Conservation (phyloP, 2,888 invertebrate species). For the Choristoneura rosaceana region DNA sequence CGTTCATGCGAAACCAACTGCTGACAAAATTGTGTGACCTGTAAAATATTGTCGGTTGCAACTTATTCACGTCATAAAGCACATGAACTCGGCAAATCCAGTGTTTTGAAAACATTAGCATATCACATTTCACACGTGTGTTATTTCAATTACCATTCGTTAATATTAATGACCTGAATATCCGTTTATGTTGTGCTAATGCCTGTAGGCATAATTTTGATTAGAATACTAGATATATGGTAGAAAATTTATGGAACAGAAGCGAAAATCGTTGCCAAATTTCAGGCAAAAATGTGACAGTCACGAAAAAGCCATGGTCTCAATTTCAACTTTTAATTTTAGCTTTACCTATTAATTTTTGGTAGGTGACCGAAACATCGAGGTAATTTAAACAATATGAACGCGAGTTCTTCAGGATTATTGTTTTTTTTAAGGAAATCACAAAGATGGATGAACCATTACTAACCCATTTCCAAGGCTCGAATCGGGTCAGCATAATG, state of each 20-base stretch:
- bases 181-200: background rate
- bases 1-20: slow-evolving; percentile 58
- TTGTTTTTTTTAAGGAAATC: too few relatives aligned
- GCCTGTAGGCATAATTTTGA: background rate
- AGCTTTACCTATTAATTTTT: too few relatives aligned
- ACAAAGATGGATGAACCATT: too few relatives aligned
- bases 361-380: too few relatives aligned
- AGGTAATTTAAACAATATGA: too few relatives aligned
- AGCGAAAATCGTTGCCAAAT: too few relatives aligned
- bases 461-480: background rate
- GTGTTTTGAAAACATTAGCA: slow-evolving; percentile 34
- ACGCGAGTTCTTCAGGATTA: too few relatives aligned
- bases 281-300: too few relatives aligned
- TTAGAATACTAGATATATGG: background rate
- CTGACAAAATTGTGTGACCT: slow-evolving; percentile 63
- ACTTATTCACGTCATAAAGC: slow-evolving; percentile 46
- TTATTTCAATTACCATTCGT: slow-evolving; percentile 24
- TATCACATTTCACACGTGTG: slow-evolving; percentile 17
- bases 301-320: too few relatives aligned
- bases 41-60: slow-evolving; percentile 58
- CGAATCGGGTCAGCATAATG: slow-evolving; percentile 17
- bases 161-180: slow-evolving; percentile 18
- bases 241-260: too few relatives aligned
- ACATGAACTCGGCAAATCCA: slow-evolving; percentile 12
- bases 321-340: too few relatives aligned